These are phyloP conservation scores for Melospiza georgiana DNA, from an alignment of 2,113 vertebrate species.

Conservation along the genomic window DNA sequence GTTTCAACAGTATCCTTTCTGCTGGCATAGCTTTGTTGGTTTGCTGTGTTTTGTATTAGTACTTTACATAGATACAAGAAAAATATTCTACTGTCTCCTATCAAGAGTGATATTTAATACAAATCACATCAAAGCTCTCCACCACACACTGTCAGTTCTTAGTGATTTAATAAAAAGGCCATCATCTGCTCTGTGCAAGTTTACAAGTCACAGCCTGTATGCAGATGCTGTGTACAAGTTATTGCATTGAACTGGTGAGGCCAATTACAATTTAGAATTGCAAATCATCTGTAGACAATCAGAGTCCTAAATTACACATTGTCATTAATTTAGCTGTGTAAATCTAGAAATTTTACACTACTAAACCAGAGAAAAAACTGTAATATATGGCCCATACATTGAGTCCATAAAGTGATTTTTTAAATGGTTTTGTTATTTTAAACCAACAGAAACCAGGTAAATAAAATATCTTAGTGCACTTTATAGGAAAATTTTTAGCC, in stretches of 20 bases:
- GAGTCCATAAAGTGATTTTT: neutral
- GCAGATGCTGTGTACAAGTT: neutral
- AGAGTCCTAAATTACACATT: neutral
- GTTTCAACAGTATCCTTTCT: constrained; percentile 44
- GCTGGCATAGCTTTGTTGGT: neutral
- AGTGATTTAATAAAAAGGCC: neutral
- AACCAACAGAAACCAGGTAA: neutral
- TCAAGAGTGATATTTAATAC: constrained; percentile 3
- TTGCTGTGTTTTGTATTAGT: constrained; percentile 40
- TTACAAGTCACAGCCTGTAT: neutral
- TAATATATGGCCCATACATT: neutral
- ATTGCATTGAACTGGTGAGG: neutral
- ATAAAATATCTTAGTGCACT: neutral
- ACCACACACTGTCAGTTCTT: neutral
- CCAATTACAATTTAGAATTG: neutral
- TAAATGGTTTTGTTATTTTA: neutral
- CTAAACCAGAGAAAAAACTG: neutral
- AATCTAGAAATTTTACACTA: neutral
- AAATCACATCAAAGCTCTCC: neutral
- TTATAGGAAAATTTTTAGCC: neutral
- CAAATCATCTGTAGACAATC: neutral
- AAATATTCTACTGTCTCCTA: neutral
- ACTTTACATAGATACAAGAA: constrained; percentile 37
- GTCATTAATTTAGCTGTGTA: neutral
- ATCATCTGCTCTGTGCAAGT: neutral